Percentiles rank a stretch among this genome's conserved stretches.
phyloP scores from a whole-genome alignment of 2,888 invertebrate species.

The Autographa gamma region DNA sequence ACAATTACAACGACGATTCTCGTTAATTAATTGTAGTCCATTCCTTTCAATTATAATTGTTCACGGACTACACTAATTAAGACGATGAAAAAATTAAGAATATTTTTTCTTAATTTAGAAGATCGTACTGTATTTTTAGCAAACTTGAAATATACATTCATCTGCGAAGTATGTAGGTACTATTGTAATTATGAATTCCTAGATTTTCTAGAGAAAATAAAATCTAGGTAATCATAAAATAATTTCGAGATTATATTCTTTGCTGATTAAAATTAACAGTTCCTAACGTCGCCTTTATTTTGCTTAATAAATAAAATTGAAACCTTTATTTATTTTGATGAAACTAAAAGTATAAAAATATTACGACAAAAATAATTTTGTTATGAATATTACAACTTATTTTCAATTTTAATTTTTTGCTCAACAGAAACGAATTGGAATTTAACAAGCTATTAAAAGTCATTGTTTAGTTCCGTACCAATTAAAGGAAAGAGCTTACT shows the following conservation, averaged over 20 bases:
- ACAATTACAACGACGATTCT: not conserved
- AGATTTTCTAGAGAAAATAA: too few species aligned
- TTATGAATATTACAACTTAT: too few species aligned
- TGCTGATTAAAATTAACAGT: too few species aligned
- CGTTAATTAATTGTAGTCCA: not conserved
- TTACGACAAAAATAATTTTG: too few species aligned
- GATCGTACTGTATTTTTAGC: not conserved
- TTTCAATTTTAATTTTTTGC: too few species aligned
- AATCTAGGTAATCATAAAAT: too few species aligned
- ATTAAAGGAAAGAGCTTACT: not conserved
- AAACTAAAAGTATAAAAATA: too few species aligned
- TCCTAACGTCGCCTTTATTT: too few species aligned
- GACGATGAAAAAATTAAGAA: not conserved
- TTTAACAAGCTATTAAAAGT: not conserved
- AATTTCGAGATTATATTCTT: too few species aligned
- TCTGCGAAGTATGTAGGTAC: not conserved
- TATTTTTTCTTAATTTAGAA: not conserved
- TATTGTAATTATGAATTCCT: too few species aligned
- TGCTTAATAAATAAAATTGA: too few species aligned
- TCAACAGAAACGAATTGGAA: not conserved
- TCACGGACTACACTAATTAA: slow-evolving; percentile 7
- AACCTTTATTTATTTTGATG: too few species aligned
- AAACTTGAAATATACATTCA: not conserved
- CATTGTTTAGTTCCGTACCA: not conserved
- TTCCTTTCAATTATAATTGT: slow-evolving; percentile 25